Percentiles rank a stretch among this genome's conserved stretches.
phyloP scores from a whole-genome alignment of 2,113 vertebrate genomes.

The Glareola pratincola region DNA sequence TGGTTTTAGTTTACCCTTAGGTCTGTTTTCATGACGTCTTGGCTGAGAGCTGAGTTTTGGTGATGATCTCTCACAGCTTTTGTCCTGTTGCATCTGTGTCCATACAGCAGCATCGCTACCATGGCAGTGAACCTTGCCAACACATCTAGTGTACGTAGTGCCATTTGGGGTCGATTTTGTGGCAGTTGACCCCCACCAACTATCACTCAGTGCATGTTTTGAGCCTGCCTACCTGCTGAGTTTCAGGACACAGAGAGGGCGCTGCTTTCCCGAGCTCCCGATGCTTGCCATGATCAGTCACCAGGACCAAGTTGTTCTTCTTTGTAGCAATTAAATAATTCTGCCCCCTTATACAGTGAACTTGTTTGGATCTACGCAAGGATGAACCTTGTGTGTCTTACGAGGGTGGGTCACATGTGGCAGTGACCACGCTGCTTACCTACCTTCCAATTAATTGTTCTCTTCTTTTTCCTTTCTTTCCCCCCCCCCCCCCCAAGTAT shows the following conservation, averaged over 20 bases:
- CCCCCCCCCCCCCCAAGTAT: too few relatives aligned
- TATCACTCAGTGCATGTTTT: not conserved
- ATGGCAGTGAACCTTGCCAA: not conserved
- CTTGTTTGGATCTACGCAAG: not conserved
- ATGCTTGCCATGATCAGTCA: not conserved
- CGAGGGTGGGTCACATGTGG: too few relatives aligned
- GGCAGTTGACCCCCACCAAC: not conserved
- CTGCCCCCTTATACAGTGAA: not conserved
- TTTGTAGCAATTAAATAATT: not conserved
- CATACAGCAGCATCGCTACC: not conserved
- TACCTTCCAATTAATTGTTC: not conserved
- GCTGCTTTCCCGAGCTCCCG: not conserved
- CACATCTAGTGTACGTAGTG: fast-evolving
- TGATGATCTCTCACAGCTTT: not conserved
- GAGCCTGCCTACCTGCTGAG: not conserved
- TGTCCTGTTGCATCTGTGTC: not conserved
- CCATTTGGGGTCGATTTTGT: fast-evolving
- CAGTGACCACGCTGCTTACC: not conserved
- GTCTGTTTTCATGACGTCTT: not conserved
- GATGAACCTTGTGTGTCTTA: not conserved
- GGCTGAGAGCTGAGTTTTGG: not conserved
- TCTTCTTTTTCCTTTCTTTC: not conserved
- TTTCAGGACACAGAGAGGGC: not conserved
- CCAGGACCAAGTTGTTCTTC: not conserved
- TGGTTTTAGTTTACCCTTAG: not conserved